Evolutionary conservation across 2,888 invertebrate species (phyloP).

Genomic region (Thera britannica): DNA sequence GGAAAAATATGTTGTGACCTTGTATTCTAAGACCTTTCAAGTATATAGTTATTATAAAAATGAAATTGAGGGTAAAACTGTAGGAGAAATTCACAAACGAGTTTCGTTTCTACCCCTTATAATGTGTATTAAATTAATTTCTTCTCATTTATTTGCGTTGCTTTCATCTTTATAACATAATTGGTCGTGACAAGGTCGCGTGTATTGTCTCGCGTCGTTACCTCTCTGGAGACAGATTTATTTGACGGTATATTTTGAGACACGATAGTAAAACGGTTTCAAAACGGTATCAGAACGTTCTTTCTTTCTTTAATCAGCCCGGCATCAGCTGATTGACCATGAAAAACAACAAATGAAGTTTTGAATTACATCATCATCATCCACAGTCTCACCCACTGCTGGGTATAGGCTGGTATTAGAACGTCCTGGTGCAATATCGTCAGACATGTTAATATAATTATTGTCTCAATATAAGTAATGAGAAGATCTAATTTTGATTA

Average conservation of each 20-base stretch:
- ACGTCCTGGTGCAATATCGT: too few species aligned
- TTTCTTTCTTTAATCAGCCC: not conserved
- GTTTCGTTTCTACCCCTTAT: constrained; percentile 10
- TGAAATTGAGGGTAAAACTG: too few species aligned
- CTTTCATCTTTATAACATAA: constrained; percentile 55
- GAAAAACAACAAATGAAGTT: too few species aligned
- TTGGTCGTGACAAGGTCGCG: constrained; percentile 51
- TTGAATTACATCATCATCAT: not conserved
- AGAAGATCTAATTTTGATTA: too few species aligned
- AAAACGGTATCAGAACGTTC: constrained; percentile 5
- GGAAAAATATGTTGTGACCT: too few species aligned
- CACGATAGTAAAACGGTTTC: constrained; percentile 29
- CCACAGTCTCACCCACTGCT: too few species aligned
- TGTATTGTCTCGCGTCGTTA: constrained; percentile 48
- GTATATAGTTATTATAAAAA: too few species aligned
- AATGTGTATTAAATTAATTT: not conserved
- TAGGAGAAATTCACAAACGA: not conserved
- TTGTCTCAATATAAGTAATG: too few species aligned
- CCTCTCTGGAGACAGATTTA: constrained; percentile 44
- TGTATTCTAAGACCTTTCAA: too few species aligned
- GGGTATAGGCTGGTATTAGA: too few species aligned
- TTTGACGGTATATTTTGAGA: constrained; percentile 28
- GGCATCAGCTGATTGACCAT: too few species aligned
- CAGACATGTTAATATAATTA: too few species aligned
- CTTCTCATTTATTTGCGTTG: constrained; percentile 37